Base-by-base conservation (phyloP, 2,888 invertebrate genomes). In the Ypsolopha sequella region DNA sequence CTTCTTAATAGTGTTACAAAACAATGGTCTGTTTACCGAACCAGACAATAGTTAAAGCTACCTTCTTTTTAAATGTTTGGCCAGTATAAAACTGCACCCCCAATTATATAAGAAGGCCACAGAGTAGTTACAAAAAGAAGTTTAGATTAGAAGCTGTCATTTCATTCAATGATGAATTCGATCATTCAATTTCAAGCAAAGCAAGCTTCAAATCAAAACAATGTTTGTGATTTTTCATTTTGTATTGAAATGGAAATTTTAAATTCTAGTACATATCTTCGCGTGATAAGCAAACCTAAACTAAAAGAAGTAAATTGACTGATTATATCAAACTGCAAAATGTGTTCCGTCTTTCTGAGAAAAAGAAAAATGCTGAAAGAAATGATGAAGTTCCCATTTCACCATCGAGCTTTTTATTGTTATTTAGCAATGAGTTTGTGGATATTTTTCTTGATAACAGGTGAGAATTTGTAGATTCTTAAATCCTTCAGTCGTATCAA, bases 341-440 rank as follows among this genome's bases (percentile, higher is more conserved):
- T 57, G 55, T 52, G 53, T 47, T 46, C 49, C 24, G 50, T 41
- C 36, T 48, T 56, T 43, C 11, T 35, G 44, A 54, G 52, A 41
- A 52, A 35, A 24, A 53, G 51, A 41, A 78, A 68, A 58, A 66
- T 73, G 52, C 52, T 70, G 50, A 59, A 70, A 52, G 76, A 76
- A 73, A 79, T 76, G 56, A 81, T 85, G 80, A 86, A 82, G 70
- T 82, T 84, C 67, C 76, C 87, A 7, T 86, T 84, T 61, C 93
- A 94, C 66, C 93, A 93, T 68, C 89, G 93, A 65, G 93, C 94
- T 36, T 88, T 94, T 67, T 94, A 94, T 68, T 95, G 94, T 79
- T 95, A 94, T 69, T 80, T 94, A 61, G 89, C 94, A 53, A 90
- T 95, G 81, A 93, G 91, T 75, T 71, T 94, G 58, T 95, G 95